Percentiles rank a stretch among this genome's conserved stretches.
These are phyloP conservation scores for Chironomus tepperi DNA, from an alignment of 1,140 invertebrate genomes.

Conservation along the genomic window DNA sequence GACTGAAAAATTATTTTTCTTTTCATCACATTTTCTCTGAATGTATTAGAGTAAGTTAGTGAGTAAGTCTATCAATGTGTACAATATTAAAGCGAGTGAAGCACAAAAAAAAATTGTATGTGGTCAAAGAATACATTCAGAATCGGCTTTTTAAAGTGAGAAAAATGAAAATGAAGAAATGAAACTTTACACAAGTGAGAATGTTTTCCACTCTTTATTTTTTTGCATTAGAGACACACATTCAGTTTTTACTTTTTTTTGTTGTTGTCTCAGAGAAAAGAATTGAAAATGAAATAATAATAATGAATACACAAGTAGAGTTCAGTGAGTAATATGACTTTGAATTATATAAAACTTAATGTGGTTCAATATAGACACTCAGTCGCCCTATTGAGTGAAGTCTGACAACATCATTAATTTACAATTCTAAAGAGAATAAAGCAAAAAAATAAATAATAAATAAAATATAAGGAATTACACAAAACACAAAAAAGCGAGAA, in stretches of 20 bases:
- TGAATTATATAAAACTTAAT: slow-evolving; percentile 5
- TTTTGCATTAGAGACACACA: not conserved
- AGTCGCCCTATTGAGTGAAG: not conserved
- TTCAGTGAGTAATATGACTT: not conserved
- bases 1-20: too few relatives aligned
- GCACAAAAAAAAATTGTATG: too few relatives aligned
- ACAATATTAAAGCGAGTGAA: too few relatives aligned
- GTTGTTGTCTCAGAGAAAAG: not conserved
- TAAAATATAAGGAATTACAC: not conserved
- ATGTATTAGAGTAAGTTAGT: too few relatives aligned
- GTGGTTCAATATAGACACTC: not conserved
- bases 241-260: too few relatives aligned
- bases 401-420: too few relatives aligned
- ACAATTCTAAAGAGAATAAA: not conserved
- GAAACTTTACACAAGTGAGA: not conserved
- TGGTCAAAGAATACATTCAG: too few relatives aligned
- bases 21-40: too few relatives aligned
- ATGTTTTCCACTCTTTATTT: not conserved
- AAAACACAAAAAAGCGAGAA: not conserved
- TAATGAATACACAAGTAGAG: not conserved
- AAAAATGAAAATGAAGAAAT: too few relatives aligned
- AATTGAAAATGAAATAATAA: not conserved
- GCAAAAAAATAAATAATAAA: not conserved
- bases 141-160: too few relatives aligned
- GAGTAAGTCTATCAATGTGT: too few relatives aligned